A percentile compares a stretch with the other conserved stretches of the same genome.
Evolutionary conservation across 2,888 invertebrate species (phyloP).

Genomic region (Abscondita cerata): DNA sequence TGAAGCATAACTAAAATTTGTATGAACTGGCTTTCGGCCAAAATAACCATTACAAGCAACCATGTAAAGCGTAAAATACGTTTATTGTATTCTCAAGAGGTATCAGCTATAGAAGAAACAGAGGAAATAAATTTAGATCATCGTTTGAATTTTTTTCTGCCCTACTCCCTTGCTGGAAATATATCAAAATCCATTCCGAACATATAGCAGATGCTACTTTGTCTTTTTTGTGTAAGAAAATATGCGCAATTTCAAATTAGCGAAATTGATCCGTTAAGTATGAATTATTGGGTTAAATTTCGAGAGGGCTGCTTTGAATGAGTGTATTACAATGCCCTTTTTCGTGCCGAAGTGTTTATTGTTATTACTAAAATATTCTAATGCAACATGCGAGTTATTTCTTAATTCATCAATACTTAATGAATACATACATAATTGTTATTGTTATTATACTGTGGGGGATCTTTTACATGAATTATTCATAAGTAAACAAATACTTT

Average conservation of each 20-base stretch:
- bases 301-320: too few relatives aligned
- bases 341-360: too few relatives aligned
- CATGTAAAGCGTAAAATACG: constrained; percentile 25
- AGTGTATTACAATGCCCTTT: too few relatives aligned
- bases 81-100: constrained; percentile 27
- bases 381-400: too few relatives aligned
- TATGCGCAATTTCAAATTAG: background rate
- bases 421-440: too few relatives aligned
- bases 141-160: constrained; percentile 12
- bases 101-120: constrained; percentile 19
- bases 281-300: too few relatives aligned
- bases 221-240: background rate
- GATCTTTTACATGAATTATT: too few relatives aligned
- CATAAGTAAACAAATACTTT: too few relatives aligned
- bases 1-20: constrained; percentile 16
- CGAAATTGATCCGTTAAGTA: too few relatives aligned
- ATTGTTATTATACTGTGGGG: too few relatives aligned
- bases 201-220: background rate
- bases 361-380: too few relatives aligned
- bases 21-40: constrained; percentile 23
- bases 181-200: constrained; percentile 15
- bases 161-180: constrained; percentile 9
- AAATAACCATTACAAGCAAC: constrained; percentile 22
- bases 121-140: constrained; percentile 27
- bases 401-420: too few relatives aligned